phyloP scores from a whole-genome alignment of 1,140 invertebrate species.

The Drosophila arizonae region DNA sequence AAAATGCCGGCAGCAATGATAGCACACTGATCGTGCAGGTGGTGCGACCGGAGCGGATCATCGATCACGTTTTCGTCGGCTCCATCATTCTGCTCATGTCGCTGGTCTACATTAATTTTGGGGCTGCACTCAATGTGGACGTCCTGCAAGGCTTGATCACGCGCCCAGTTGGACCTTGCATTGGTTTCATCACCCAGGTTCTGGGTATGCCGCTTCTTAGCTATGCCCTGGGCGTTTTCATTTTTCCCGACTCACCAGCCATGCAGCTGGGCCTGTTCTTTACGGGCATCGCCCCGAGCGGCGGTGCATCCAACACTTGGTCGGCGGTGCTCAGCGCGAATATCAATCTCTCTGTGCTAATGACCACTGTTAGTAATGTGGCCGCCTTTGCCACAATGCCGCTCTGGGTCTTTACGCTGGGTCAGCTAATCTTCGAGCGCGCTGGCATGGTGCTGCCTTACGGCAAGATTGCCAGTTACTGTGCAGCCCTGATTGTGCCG shows the following conservation, averaged over 20 bases:
- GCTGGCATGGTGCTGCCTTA: constrained; percentile 92
- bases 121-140: constrained; percentile 92
- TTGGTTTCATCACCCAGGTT: constrained; percentile 93
- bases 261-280: constrained; percentile 95
- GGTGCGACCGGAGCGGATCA: constrained; percentile 85
- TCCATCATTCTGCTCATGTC: constrained; percentile 91
- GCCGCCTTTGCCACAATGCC: constrained; percentile 96
- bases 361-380: constrained; percentile 96
- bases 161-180: constrained; percentile 90
- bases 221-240: constrained; percentile 88
- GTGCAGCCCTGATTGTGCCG: constrained; percentile 92
- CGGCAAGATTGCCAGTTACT: constrained; percentile 88
- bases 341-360: constrained; percentile 94
- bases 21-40: constrained; percentile 84
- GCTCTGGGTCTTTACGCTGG: constrained; percentile 97
- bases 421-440: constrained; percentile 89
- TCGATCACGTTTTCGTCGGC: constrained; percentile 90
- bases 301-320: constrained; percentile 98
- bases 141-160: constrained; percentile 88
- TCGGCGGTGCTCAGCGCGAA: constrained; percentile 94
- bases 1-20: constrained; percentile 33
- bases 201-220: constrained; percentile 94
- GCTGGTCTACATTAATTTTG: constrained; percentile 96
- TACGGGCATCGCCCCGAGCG: constrained; percentile 94
- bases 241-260: constrained; percentile 88